Evolutionary conservation across 1,140 invertebrate genomes (phyloP).

Genomic region (Dinoponera quadriceps): DNA sequence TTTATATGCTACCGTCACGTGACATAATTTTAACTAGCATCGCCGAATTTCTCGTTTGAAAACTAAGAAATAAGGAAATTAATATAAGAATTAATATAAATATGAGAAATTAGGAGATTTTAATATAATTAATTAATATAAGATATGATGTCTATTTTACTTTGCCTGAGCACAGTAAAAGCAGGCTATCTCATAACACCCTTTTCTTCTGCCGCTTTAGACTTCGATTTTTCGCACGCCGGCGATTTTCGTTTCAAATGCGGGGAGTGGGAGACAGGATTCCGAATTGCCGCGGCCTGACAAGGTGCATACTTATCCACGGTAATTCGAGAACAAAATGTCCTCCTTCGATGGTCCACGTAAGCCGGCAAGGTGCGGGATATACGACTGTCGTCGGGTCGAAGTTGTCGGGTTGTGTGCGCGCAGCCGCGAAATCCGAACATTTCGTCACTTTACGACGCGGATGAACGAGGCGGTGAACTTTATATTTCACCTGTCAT

Average conservation of each 20-base stretch:
- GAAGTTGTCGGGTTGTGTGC: constrained; percentile 10
- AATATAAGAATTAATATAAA: too few relatives aligned
- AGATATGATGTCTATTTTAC: too few relatives aligned
- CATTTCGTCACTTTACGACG: constrained; percentile 28
- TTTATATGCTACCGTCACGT: too few relatives aligned
- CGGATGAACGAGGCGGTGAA: neutral
- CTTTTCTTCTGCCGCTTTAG: too few relatives aligned
- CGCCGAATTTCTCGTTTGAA: too few relatives aligned
- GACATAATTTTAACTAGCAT: too few relatives aligned
- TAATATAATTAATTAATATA: too few relatives aligned
- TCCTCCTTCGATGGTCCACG: constrained; percentile 8
- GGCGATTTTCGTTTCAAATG: constrained; percentile 3
- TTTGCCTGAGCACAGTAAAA: too few relatives aligned
- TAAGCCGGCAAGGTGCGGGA: constrained; percentile 10
- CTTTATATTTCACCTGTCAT: neutral
- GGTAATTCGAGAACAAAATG: constrained; percentile 43
- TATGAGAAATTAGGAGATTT: too few relatives aligned
- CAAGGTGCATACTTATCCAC: constrained; percentile 7
- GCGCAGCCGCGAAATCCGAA: constrained; percentile 14
- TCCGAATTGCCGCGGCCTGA: constrained; percentile 1
- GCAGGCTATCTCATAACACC: too few relatives aligned
- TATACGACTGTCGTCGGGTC: constrained; percentile 7
- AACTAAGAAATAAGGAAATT: too few relatives aligned
- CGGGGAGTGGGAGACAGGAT: neutral
- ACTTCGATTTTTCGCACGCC: too few relatives aligned